Base-by-base conservation (phyloP, 2,113 vertebrate species). In the Haemorhous mexicanus region DNA sequence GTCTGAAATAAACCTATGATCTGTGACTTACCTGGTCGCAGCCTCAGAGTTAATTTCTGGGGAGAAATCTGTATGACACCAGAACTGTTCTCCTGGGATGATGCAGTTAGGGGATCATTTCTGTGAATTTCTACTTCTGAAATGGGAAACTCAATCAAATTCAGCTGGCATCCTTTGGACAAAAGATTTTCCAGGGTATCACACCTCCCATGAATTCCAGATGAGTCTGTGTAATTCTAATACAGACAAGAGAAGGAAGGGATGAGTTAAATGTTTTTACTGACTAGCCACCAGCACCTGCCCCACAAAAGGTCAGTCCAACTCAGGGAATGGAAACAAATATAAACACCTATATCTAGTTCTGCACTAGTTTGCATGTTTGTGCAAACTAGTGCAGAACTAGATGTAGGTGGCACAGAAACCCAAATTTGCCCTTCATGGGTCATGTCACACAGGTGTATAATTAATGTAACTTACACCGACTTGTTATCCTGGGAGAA, bases 151-250 rank as follows among this genome's bases (percentile, higher is more conserved):
- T 99, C 98, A 49, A 99, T 96, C 50, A 96, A 98, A 84, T 94
- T 94, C 72, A 81, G 37, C 52, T 89, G 96, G 90, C 99, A 99
- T 95, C 99, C 99, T 94, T 98, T 98, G 55, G 97, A 97, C 87
- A 98, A 93, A 91, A 99, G 98, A 53, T 89, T 97, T 91, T 98
- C 98, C 85, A 89, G 90, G 7, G 98, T 98, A 93, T 99, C 99
- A 95, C 99, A 99, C 95, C 99, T 98, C 76, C 98, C 97, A 11
- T 97, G 97, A 85, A 98, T 97, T 91, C 97, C 98, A 93, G 97
- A 97, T 5, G 92, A 98, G 89, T 98, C 98, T 8, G 98, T 99
- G 97, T 99, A 99, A 97, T 99, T 99, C 99, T 99, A 97, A 81
- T 69, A 90, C 37, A 89, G 82, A 88, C 22, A 84, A 37, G 66